These are phyloP conservation scores for Polyommatus icarus DNA, from an alignment of 2,888 invertebrate species.

Conservation along the genomic window DNA sequence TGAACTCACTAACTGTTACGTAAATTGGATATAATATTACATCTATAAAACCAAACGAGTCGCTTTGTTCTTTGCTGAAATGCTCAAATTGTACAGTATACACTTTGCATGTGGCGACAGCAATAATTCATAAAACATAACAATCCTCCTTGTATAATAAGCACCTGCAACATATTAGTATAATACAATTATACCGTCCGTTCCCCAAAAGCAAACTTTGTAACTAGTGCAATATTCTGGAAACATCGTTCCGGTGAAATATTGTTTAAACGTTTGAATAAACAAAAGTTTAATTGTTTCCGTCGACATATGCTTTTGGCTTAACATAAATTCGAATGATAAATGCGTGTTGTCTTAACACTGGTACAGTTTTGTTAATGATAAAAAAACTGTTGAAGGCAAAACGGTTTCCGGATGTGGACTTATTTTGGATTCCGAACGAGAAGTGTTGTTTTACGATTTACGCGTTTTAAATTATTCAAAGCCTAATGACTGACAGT, in stretches of 20 bases:
- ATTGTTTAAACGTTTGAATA: conserved; percentile 31
- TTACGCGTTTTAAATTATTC: conserved; percentile 1
- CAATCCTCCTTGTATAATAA: conserved; percentile 12
- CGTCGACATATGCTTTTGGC: conserved; percentile 31
- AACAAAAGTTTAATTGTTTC: conserved; percentile 31
- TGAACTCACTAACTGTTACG: background rate
- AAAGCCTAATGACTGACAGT: background rate
- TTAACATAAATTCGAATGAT: conserved; percentile 31
- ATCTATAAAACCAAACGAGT: background rate
- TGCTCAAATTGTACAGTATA: background rate
- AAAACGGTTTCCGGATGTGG: background rate
- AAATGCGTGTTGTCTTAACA: conserved; percentile 27
- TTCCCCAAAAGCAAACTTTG: conserved; percentile 30
- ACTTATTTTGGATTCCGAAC: background rate
- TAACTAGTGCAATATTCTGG: conserved; percentile 30
- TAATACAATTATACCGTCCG: conserved; percentile 31
- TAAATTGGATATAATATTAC: background rate
- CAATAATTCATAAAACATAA: conserved; percentile 24
- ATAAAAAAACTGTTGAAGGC: conserved; percentile 18
- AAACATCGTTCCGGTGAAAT: conserved; percentile 26
- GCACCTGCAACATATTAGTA: conserved; percentile 30
- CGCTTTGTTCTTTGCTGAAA: background rate
- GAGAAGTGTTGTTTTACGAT: background rate
- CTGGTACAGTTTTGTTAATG: conserved; percentile 16
- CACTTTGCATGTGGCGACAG: conserved; percentile 14